Evolutionary conservation across 2,113 vertebrate genomes (phyloP).

Genomic region (Carassius carassius): DNA sequence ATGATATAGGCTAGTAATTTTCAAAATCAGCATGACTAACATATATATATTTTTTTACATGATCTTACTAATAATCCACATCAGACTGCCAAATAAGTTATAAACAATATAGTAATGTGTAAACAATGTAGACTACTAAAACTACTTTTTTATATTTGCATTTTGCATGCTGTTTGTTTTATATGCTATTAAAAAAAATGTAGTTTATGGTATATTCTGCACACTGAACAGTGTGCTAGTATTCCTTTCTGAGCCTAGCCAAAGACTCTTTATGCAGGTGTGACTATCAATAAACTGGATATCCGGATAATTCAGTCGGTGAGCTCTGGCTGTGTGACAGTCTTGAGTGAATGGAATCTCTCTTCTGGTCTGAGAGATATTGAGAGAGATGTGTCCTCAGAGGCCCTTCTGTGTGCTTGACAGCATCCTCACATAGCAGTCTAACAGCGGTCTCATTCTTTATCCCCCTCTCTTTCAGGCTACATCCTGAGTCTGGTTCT

Average conservation of each 20-base stretch:
- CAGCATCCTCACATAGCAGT: constrained; percentile 15
- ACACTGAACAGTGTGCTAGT: neutral
- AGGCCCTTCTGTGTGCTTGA: constrained; percentile 18
- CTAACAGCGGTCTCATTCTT: constrained; percentile 16
- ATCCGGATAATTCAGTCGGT: constrained; percentile 12
- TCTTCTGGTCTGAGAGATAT: constrained; percentile 14
- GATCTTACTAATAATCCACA: neutral
- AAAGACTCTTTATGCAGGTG: constrained; percentile 16
- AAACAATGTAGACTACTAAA: too few species aligned
- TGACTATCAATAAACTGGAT: neutral
- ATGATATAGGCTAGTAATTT: neutral
- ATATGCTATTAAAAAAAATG: neutral
- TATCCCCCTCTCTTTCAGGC: constrained; percentile 72
- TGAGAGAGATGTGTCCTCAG: constrained; percentile 1
- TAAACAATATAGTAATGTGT: neutral
- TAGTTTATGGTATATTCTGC: neutral
- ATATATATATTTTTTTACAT: neutral
- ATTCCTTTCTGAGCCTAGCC: neutral
- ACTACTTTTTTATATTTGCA: neutral
- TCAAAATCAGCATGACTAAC: neutral
- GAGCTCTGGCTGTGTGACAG: constrained; percentile 8
- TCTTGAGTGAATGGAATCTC: constrained; percentile 27
- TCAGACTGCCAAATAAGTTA: neutral
- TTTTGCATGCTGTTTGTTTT: neutral
- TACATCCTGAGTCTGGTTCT: constrained; percentile 97